A percentile compares a stretch with the other conserved stretches of the same genome.
Conservation (phyloP, 1,140 invertebrate genomes). For the Arctopsyche grandis region DNA sequence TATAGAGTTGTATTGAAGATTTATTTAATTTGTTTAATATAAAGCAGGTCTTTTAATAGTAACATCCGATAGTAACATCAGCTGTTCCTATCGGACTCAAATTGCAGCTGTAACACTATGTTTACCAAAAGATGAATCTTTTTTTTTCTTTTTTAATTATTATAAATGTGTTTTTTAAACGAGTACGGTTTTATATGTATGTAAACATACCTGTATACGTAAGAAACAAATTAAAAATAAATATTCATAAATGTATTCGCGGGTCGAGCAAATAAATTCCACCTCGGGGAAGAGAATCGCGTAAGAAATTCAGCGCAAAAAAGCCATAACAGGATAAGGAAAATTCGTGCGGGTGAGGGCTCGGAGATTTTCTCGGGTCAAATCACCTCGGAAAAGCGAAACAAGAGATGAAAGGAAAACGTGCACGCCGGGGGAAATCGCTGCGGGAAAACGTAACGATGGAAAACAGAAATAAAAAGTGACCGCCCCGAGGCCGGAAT, state of each 20-base stretch:
- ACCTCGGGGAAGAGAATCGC: constrained; percentile 13
- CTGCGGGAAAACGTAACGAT: constrained; percentile 38
- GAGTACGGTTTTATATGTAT: too few relatives aligned
- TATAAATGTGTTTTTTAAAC: too few relatives aligned
- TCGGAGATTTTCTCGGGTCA: constrained; percentile 32
- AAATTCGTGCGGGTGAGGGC: constrained; percentile 27
- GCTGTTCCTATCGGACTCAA: too few relatives aligned
- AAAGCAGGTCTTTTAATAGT: too few relatives aligned
- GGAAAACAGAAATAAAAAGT: constrained; percentile 40
- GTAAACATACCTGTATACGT: too few relatives aligned
- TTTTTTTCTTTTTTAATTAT: too few relatives aligned
- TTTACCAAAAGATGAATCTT: too few relatives aligned
- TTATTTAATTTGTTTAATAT: too few relatives aligned
- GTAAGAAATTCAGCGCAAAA: constrained; percentile 38
- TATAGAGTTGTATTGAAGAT: too few relatives aligned
- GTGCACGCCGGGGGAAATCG: constrained; percentile 27
- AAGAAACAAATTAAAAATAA: constrained; percentile 23
- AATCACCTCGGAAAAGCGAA: constrained; percentile 36
- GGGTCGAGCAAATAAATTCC: constrained; percentile 25
- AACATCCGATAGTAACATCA: too few relatives aligned
- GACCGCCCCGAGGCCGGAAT: constrained; percentile 36
- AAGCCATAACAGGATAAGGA: constrained; percentile 33
- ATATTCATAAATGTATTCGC: constrained; percentile 40
- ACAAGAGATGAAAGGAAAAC: constrained; percentile 43
- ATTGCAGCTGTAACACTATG: too few relatives aligned